These are phyloP conservation scores for Chaetodon trifascialis DNA, from an alignment of 2,113 vertebrate species.

Conservation along the genomic window DNA sequence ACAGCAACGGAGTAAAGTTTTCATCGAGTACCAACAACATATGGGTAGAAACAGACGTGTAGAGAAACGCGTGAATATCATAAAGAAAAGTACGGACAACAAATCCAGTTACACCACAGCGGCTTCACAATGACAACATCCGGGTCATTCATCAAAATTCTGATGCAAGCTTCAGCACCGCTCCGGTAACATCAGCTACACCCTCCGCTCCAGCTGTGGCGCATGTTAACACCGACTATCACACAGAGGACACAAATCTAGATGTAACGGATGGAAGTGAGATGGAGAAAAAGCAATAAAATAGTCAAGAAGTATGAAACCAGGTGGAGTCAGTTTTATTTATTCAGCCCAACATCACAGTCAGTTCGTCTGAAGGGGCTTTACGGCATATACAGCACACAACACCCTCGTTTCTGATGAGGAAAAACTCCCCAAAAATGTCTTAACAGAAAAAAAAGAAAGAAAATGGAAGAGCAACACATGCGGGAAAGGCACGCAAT, in stretches of 20 bases:
- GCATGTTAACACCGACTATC: background rate
- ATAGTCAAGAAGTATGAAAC: background rate
- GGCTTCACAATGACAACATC: slow-evolving; percentile 13
- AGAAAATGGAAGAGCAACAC: no score
- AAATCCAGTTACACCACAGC: slow-evolving; percentile 4
- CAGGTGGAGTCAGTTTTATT: no score
- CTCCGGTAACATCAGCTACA: slow-evolving; percentile 2
- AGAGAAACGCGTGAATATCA: no score
- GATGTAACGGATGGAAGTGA: no score
- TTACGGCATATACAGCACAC: no score
- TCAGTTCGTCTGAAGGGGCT: no score
- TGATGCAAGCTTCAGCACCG: slow-evolving; percentile 56
- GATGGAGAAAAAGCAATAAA: background rate
- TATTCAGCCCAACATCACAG: no score
- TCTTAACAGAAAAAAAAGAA: no score
- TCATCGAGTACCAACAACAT: background rate
- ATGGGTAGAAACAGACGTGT: background rate
- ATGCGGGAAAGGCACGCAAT: no score
- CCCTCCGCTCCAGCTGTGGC: background rate
- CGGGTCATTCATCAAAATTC: slow-evolving; percentile 51
- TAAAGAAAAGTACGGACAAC: background rate
- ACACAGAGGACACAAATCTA: background rate
- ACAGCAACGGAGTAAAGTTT: accelerated
- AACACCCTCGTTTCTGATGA: no score
- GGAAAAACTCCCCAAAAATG: no score